phyloP scores from a whole-genome alignment of 1,140 invertebrate species.

The Drosophila erecta region DNA sequence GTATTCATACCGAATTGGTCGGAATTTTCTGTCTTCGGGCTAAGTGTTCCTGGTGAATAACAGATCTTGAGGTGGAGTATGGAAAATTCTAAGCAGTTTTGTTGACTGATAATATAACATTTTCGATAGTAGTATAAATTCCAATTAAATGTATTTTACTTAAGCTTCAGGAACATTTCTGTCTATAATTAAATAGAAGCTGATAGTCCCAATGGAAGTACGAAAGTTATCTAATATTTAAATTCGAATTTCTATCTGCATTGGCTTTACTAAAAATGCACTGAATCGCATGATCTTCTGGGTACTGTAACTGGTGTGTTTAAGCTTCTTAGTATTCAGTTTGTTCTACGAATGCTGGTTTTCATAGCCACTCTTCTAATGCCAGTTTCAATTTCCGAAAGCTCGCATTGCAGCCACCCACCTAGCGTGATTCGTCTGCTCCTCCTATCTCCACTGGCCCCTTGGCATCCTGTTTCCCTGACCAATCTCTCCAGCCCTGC shows the following conservation, averaged over 20 bases:
- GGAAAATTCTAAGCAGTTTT: neutral
- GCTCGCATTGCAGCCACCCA: slow-evolving; percentile 30
- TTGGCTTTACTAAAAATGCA: neutral
- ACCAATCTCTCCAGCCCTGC: slow-evolving; percentile 32
- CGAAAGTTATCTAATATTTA: neutral
- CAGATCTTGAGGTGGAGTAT: neutral
- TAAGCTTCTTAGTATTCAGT: slow-evolving; percentile 26
- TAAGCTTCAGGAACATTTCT: too few relatives aligned
- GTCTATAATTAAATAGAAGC: neutral
- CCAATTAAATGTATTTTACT: too few relatives aligned
- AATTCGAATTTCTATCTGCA: neutral
- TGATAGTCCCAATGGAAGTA: neutral
- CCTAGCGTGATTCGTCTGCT: slow-evolving; percentile 18
- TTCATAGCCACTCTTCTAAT: slow-evolving; percentile 39
- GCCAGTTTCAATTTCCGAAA: slow-evolving; percentile 52
- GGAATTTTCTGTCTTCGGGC: neutral
- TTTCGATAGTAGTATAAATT: neutral
- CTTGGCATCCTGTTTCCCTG: neutral
- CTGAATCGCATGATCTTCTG: neutral
- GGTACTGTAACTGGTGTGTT: neutral
- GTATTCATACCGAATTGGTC: neutral
- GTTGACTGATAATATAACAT: too few relatives aligned
- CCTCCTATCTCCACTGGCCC: neutral
- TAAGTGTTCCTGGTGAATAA: too few relatives aligned
- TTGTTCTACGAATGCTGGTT: slow-evolving; percentile 21